A percentile compares a stretch with the other conserved stretches of the same genome.
Evolutionary conservation across 2,797 vertebrate species (phyloP).

Genomic region (Peromyscus nudipes): DNA sequence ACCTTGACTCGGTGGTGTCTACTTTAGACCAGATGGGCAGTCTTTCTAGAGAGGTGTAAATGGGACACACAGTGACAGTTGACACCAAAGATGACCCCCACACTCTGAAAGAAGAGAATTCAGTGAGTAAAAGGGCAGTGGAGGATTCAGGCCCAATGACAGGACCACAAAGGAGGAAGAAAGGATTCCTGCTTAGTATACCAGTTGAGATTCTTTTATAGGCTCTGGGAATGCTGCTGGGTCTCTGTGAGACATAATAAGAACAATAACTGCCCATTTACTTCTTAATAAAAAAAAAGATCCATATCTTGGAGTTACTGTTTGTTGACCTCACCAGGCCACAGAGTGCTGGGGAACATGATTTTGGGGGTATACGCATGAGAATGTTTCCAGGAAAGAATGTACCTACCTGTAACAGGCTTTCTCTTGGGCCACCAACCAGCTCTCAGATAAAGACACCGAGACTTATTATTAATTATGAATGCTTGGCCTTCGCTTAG

Average conservation of each 20-base stretch:
- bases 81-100: neutral
- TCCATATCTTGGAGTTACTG: neutral
- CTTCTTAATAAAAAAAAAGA: constrained; percentile 21
- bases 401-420: neutral
- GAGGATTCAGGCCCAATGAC: too few species aligned
- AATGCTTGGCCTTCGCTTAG: neutral
- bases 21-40: neutral
- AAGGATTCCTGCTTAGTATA: neutral
- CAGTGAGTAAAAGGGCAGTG: too few species aligned
- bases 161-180: too few species aligned
- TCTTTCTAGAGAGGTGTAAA: neutral
- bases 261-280: neutral
- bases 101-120: neutral
- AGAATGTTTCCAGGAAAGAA: neutral
- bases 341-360: neutral
- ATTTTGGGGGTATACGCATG: neutral
- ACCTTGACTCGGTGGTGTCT: neutral
- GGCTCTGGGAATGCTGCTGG: neutral
- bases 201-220: neutral
- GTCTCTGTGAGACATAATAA: neutral
- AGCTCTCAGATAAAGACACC: neutral
- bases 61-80: neutral
- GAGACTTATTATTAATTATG: neutral
- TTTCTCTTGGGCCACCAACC: neutral
- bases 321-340: neutral